Base-by-base conservation (phyloP, 2,113 vertebrate genomes). In the Cisticola juncidis region DNA sequence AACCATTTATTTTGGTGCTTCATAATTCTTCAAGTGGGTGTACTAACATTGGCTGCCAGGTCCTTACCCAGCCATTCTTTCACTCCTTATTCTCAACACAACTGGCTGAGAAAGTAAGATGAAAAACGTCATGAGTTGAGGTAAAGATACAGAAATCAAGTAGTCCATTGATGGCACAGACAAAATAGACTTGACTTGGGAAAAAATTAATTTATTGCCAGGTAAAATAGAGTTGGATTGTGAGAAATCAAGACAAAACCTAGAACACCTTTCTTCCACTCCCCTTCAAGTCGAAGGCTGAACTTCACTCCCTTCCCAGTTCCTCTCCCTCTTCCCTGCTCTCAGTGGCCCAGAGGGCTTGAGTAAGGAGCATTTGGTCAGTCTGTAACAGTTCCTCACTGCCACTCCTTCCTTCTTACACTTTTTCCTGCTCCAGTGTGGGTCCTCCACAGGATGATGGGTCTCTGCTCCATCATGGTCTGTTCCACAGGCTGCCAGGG, bases 401-500 rank as follows among this genome's bases (percentile, higher is more conserved):
- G 47, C 20, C 5, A 2, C 22, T 77, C 29, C n/a, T 81, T 51
- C 53, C 16, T 60, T 76, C 40, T 81, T 20, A n/a, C 12, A 4
- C 36, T 29, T 68, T 15, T 45, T 68, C 29, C 12, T 78, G 48
- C 58, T 72, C 23, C 38, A 40, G n/a, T 29, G 5, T 44, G 40
- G 21, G 9, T 45, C 10, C 23, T 69, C 25, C 44, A n/a, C 8
- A 25, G 10, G 35, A 38, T 58, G 35, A 3, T 36, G 66, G 31
- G 9, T 25, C 42, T 31, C 53, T 84, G 36, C 33, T 66, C 28
- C 40, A 38, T 24, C 45, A 8, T 21, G 35, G 21, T 50, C 62
- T 81, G 0, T 38, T 64, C 8, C 19, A 8, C 3, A 3, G 53
- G 25, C 64, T 81, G 47, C 56, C 3, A 0, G 40, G 23, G 6